These are phyloP conservation scores for Vesta saturnalis DNA, from an alignment of 2,888 invertebrate genomes.

Conservation along the genomic window DNA sequence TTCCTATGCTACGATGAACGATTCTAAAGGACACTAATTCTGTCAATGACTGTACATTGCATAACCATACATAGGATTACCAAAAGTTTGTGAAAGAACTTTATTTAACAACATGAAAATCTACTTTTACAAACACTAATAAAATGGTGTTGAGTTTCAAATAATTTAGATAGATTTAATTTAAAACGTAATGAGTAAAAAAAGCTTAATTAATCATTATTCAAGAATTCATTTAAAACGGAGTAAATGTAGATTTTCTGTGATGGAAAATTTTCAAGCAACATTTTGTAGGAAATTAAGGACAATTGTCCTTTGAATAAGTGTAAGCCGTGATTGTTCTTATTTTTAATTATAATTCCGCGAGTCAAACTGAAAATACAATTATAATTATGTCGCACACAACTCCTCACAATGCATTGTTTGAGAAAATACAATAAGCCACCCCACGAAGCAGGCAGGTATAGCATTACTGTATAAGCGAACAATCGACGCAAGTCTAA, in stretches of 20 bases:
- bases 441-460: conserved; percentile 60
- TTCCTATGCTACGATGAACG: no score
- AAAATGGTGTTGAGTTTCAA: no score
- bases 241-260: background rate
- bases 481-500: conserved; percentile 62
- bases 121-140: no score
- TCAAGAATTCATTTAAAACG: background rate
- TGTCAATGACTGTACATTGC: no score
- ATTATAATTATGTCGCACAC: conserved; percentile 61
- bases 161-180: no score
- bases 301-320: conserved; percentile 18
- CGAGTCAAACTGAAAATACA: conserved; percentile 60
- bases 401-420: conserved; percentile 61
- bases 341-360: conserved; percentile 61
- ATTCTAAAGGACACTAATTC: no score
- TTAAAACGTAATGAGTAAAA: no score
- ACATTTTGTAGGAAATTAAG: conserved; percentile 17
- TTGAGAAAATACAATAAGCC: conserved; percentile 56
- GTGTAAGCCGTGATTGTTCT: conserved; percentile 42
- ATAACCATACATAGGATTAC: no score
- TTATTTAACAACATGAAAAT: no score
- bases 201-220: background rate
- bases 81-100: no score
- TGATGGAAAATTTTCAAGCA: background rate
- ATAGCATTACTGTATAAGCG: conserved; percentile 54